Evolutionary conservation across 2,797 vertebrate species (phyloP).

Genomic region (Hozukius guyotensis): DNA sequence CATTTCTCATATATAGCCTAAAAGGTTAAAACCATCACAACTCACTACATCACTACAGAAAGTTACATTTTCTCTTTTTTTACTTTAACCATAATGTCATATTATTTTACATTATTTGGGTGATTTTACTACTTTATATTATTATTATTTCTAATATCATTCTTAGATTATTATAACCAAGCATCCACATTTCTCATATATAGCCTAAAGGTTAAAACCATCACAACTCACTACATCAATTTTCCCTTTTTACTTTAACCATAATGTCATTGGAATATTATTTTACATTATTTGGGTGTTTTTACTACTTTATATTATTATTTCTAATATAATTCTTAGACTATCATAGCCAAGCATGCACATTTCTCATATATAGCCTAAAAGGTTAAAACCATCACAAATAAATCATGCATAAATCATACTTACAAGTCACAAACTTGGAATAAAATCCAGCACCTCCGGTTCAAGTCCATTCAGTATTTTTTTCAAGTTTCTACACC

Average conservation of each 20-base stretch:
- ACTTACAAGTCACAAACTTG: slow-evolving; percentile 65
- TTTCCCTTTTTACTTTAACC: background rate
- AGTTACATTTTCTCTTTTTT: background rate
- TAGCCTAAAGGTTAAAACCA: background rate
- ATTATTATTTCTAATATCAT: background rate
- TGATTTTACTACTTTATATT: background rate
- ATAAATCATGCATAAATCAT: slow-evolving; percentile 24
- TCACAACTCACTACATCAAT: background rate
- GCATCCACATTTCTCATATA: background rate
- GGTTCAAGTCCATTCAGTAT: slow-evolving; percentile 51
- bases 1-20: background rate
- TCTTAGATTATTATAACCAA: background rate
- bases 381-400: background rate
- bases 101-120: background rate
- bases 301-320: background rate
- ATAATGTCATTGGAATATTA: background rate
- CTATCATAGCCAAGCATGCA: background rate
- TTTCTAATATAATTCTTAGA: background rate
- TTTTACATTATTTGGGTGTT: background rate
- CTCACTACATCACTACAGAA: background rate
- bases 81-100: no score
- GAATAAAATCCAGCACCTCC: slow-evolving; percentile 63
- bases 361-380: background rate
- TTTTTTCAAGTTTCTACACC: slow-evolving; percentile 23
- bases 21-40: background rate